A percentile compares a stretch with the other conserved stretches of the same genome.
Evolutionary conservation across 2,888 invertebrate genomes (phyloP).

Genomic region (Lomographa bimaculata): DNA sequence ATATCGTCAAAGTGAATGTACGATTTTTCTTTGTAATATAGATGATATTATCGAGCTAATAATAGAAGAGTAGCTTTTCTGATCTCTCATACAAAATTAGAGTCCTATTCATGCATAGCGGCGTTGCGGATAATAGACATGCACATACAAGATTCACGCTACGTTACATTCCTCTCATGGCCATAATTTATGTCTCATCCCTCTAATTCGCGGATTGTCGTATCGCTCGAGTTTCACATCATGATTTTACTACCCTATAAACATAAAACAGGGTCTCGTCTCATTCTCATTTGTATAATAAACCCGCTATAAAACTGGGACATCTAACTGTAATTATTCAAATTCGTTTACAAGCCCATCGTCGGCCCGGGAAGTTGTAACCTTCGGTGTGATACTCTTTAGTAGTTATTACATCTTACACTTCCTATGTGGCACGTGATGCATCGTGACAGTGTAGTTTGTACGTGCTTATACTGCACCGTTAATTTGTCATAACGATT

Average conservation of each 20-base stretch:
- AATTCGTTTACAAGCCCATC: constrained; percentile 13
- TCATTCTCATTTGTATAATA: constrained; percentile 8
- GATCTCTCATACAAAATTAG: no score
- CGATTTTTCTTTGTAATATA: no score
- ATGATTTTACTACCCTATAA: constrained; percentile 13
- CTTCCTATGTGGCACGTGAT: constrained; percentile 9
- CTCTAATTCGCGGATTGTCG: constrained; percentile 34
- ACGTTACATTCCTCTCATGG: no score
- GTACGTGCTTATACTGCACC: no score
- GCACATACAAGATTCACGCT: no score
- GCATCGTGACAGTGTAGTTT: neutral
- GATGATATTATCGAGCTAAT: no score
- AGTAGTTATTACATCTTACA: constrained; percentile 11
- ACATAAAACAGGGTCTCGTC: constrained; percentile 9
- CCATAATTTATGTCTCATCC: neutral
- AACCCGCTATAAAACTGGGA: constrained; percentile 12
- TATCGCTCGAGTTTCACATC: constrained; percentile 18
- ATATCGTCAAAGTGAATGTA: no score
- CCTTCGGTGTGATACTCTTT: constrained; percentile 17
- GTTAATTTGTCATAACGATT: no score
- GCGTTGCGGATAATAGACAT: no score
- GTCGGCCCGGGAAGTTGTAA: constrained; percentile 15
- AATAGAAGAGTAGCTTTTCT: no score
- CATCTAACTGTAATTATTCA: constrained; percentile 24
- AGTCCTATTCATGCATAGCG: no score